Evolutionary conservation across 2,113 vertebrate species (phyloP).

Genomic region (Euleptes europaea): DNA sequence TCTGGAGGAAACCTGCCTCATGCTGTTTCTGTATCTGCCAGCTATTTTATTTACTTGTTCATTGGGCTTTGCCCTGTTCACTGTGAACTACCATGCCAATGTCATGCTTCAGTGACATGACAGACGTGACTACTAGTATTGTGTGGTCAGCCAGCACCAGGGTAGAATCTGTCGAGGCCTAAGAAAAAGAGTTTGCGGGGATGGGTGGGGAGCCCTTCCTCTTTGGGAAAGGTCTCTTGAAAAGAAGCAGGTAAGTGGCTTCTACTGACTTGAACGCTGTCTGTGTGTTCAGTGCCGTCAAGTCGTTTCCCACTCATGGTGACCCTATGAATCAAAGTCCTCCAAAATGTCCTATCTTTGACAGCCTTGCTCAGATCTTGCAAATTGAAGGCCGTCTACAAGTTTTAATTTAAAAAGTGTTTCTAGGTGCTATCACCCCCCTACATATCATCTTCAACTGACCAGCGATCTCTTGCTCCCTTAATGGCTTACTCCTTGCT

Average conservation of each 20-base stretch:
- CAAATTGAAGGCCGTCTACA: no score
- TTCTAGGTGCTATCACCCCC: not conserved
- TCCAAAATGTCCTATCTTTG: no score
- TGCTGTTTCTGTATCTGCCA: not conserved
- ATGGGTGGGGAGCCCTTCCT: not conserved
- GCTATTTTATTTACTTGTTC: not conserved
- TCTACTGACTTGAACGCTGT: not conserved
- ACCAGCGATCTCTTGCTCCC: no score
- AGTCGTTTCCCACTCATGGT: no score
- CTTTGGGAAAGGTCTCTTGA: no score
- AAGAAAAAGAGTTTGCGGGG: not conserved
- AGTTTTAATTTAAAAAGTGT: not conserved
- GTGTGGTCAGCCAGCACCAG: not conserved
- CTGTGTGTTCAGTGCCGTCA: not conserved
- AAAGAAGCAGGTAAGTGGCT: not conserved
- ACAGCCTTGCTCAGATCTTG: no score
- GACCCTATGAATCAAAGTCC: no score
- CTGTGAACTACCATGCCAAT: not conserved
- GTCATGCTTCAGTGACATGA: not conserved
- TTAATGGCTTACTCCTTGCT: no score
- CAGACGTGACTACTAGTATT: not conserved
- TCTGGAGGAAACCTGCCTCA: not conserved
- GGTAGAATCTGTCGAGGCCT: not conserved
- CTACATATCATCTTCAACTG: no score
- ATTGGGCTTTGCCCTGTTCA: not conserved